Percentiles rank a stretch among this genome's conserved stretches.
Conservation (phyloP, 2,113 vertebrate species). For the Trematocara marginatum region DNA sequence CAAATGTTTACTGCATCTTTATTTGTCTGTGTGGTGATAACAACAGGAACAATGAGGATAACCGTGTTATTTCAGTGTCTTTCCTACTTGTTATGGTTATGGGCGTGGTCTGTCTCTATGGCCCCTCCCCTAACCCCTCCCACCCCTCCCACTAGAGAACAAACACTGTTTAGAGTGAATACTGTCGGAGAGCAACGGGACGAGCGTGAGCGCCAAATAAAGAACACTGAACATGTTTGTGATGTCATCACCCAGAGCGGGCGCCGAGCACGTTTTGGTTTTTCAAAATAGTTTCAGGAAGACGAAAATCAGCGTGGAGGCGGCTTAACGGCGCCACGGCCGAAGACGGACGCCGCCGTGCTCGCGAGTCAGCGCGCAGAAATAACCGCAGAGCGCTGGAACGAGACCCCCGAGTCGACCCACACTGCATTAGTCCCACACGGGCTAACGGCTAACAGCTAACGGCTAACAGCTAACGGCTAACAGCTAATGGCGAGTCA, state of each 20-base stretch:
- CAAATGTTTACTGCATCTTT: slow-evolving; percentile 54
- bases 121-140: slow-evolving; percentile 43
- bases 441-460: not conserved
- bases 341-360: not conserved
- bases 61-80: slow-evolving; percentile 23
- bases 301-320: slow-evolving; percentile 44
- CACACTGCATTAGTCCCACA: not conserved
- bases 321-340: not conserved
- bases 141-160: slow-evolving; percentile 31
- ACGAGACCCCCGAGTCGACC: not conserved
- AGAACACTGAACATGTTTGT: not conserved
- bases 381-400: not conserved
- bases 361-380: not conserved
- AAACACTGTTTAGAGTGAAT: slow-evolving; percentile 67
- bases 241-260: not conserved
- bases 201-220: not conserved
- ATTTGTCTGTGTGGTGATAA: slow-evolving; percentile 43
- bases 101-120: slow-evolving; percentile 20
- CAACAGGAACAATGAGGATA: slow-evolving; percentile 31
- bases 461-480: not conserved
- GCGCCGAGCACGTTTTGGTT: slow-evolving; percentile 34
- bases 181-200: slow-evolving; percentile 48
- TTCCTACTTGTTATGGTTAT: slow-evolving; percentile 34
- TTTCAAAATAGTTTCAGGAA: slow-evolving; percentile 43
- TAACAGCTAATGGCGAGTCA: not conserved